Evolutionary conservation across 2,888 invertebrate species (phyloP).

Genomic region (Drosophila antonietae): DNA sequence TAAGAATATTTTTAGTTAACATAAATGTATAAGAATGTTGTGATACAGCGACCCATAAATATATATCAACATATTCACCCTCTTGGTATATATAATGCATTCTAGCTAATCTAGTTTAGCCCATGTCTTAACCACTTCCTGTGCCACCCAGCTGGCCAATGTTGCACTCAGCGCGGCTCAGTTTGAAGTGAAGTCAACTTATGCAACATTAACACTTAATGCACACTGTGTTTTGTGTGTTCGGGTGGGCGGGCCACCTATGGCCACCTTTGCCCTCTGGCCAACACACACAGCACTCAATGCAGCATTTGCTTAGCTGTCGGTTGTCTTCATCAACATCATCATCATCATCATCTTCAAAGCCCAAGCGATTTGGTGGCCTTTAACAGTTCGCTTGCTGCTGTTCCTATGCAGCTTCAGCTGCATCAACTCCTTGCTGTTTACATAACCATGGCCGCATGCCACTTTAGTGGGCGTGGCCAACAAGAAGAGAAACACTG

Average conservation of each 20-base stretch:
- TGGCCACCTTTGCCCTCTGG: constrained; percentile 63
- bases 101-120: neutral
- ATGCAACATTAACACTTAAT: constrained; percentile 73
- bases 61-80: neutral
- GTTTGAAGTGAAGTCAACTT: constrained; percentile 47
- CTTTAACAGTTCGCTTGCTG: constrained; percentile 56
- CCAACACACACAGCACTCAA: constrained; percentile 39
- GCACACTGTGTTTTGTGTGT: constrained; percentile 41
- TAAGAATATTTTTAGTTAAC: too few relatives aligned
- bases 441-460: constrained; percentile 69
- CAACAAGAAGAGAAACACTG: constrained; percentile 37
- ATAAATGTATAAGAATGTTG: too few relatives aligned
- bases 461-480: constrained; percentile 70
- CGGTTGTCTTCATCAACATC: constrained; percentile 42
- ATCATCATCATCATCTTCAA: constrained; percentile 58
- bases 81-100: neutral
- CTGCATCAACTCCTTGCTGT: constrained; percentile 55
- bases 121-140: constrained; percentile 1
- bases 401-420: neutral
- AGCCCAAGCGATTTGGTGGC: constrained; percentile 58
- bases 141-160: constrained; percentile 43
- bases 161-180: constrained; percentile 19
- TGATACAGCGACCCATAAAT: too few relatives aligned
- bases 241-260: constrained; percentile 18
- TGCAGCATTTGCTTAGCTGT: constrained; percentile 27